Conservation (phyloP, 2,888 invertebrate genomes). For the Leptinotarsa juncta region DNA sequence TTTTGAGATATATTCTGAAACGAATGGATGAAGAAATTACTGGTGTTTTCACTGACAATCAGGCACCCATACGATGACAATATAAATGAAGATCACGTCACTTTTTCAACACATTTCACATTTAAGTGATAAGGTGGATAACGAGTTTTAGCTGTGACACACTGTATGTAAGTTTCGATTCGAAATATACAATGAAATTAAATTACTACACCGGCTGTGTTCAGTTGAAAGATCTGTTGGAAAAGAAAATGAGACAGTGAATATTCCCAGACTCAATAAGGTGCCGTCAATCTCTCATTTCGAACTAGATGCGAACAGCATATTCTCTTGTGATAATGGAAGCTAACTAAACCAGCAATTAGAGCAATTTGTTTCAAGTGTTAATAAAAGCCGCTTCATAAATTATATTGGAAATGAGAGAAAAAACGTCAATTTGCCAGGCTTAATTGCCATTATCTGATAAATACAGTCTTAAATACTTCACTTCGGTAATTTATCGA, state of each 20-base stretch:
- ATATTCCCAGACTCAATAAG: conserved; percentile 1
- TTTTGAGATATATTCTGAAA: too few species aligned
- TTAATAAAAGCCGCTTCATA: conserved; percentile 48
- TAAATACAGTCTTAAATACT: conserved; percentile 44
- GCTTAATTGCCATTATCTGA: conserved; percentile 48
- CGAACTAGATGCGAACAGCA: conserved; percentile 15
- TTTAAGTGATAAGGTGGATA: too few species aligned
- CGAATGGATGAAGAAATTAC: too few species aligned
- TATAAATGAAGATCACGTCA: too few species aligned
- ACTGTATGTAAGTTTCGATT: too few species aligned
- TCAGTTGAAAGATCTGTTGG: not conserved
- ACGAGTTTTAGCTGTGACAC: too few species aligned
- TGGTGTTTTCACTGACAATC: too few species aligned
- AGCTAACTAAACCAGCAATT: conserved; percentile 17
- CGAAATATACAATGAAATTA: too few species aligned
- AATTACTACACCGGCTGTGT: too few species aligned
- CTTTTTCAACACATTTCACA: too few species aligned
- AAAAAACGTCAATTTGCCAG: conserved; percentile 43
- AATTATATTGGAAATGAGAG: conserved; percentile 49
- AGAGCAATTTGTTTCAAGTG: conserved; percentile 49
- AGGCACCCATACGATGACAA: too few species aligned
- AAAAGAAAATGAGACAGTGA: not conserved
- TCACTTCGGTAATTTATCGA: conserved; percentile 44
- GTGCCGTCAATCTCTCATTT: conserved; percentile 7
- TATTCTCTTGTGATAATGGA: conserved; percentile 18